Evolutionary conservation across 2,888 invertebrate species (phyloP), one percentile per base, ranked within the genome.

Genomic region (Harmothoe impar): DNA sequence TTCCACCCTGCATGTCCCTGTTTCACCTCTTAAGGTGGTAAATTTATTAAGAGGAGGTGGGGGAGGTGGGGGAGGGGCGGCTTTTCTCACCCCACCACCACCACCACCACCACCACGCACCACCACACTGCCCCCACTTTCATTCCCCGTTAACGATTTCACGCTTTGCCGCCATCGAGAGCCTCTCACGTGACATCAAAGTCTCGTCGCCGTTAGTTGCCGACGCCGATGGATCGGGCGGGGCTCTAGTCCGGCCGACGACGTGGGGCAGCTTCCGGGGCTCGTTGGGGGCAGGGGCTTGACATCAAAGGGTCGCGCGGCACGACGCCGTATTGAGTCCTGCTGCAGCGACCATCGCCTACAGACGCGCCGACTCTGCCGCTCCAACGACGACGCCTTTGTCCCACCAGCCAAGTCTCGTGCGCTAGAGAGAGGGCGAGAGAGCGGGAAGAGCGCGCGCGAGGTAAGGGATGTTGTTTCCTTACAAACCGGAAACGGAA

Each of bases 91-190:
- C 20, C 1, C 62, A 25, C 72, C 43, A 43, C 43, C 72, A 5
- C 62, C 3, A 62, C 54, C 54, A 52, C 17, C 54, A n/a, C 72
- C 43, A 43, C 43, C 72, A 25, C 29, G 29, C 31, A n/a, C 15
- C 68, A 7, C n/a, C n/a, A n/a, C 68, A n/a, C n/a, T 15, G 68
- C 68, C n/a, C 72, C 72, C 72, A 25, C 72, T 25, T 62, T 72
- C 72, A 29, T 25, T 31, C 25, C 25, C 72, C 72, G 72, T 31
- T 72, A 25, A 72, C 72, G 31, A 72, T 72, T 72, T 72, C 72
- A 72, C 72, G 72, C 72, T 72, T 72, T 72, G 29, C 72, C 72
- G 72, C 72, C 72, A 72, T 72, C 72, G 15, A n/a, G 72, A 72
- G 72, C 25, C 72, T 25, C 72, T 31, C 72, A 72, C 72, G 72